Conservation (phyloP, 1,140 invertebrate species). For the Adoxophyes honmai region DNA sequence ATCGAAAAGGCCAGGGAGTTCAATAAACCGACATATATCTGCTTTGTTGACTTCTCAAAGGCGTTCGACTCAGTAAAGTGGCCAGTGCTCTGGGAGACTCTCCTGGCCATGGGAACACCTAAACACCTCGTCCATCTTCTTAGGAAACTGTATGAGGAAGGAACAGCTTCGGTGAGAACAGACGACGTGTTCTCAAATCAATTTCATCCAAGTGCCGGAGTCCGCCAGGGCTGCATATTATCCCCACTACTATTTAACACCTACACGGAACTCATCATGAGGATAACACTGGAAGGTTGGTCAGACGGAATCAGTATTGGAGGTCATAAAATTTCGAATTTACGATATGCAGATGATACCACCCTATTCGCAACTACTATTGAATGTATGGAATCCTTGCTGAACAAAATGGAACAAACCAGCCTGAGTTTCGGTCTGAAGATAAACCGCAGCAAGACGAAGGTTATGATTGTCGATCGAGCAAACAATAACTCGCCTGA, state of each 20-base stretch:
- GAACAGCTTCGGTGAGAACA: neutral
- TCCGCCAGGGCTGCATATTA: slow-evolving; percentile 44
- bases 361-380: slow-evolving; percentile 23
- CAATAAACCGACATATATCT: no score
- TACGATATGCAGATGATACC: no score
- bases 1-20: slow-evolving; percentile 1
- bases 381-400: neutral
- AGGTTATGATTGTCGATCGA: neutral
- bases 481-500: neutral
- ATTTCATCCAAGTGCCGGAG: slow-evolving; percentile 17
- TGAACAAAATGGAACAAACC: neutral
- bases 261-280: slow-evolving; percentile 32
- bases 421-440: neutral
- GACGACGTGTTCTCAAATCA: neutral
- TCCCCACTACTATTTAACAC: slow-evolving; percentile 51
- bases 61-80: slow-evolving; percentile 20
- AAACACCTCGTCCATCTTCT: slow-evolving; percentile 3
- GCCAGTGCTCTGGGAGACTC: neutral
- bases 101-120: slow-evolving; percentile 19
- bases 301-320: slow-evolving; percentile 26
- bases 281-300: slow-evolving; percentile 20
- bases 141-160: neutral
- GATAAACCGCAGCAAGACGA: no score
- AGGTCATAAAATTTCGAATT: slow-evolving; percentile 23
- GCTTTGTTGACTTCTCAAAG: slow-evolving; percentile 8